Evolutionary conservation across 1,140 invertebrate genomes (phyloP), one percentile per base, ranked within the genome.

Genomic region (Proctacanthus coquilletti): DNA sequence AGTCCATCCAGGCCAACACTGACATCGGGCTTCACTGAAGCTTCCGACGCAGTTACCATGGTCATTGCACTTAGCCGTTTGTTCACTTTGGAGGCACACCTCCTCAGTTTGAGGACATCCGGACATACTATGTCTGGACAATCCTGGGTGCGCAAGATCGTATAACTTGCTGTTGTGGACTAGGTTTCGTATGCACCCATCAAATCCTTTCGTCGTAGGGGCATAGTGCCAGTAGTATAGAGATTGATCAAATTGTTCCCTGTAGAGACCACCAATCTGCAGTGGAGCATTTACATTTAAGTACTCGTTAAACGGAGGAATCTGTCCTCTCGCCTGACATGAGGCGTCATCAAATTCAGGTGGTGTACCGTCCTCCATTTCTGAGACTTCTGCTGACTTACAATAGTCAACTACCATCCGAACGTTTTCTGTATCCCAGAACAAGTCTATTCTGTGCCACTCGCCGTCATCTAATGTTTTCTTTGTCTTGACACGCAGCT

Each of bases 111-210:
- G 84, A 0, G 82, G 79, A 59, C 91, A 96, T 1, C 88, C 86
- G 1, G 84, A 77, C 0, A 79, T 71, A 43, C 84, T 89, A 51
- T 87, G 80, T 39, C 81, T 65, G 0, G 80, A 81, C 11, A 89
- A 62, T 5, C 88, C 85, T 10, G 86, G 83, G 61, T 87, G 78
- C 0, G 85, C 85, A 32, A 95, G 64, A 54, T 96, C 89, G 57
- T 95, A 95, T 4, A 95, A 60, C 69, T 91, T 85, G 48, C 89
- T 93, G 53, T 97, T 96, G 54, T 96, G 91, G 48, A 94, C 81
- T 10, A 98, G 64, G 57, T 97, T 95, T 43, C 84, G 74, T 19
- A 98, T 87, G 60, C 94, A 98, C 5, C 94, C 94, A 52, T 88
- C 83, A 56, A 96, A 97, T 5, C 77, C 82, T 64, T 84, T 84